Conservation (phyloP, 2,113 vertebrate species). For the Grammomys dolichurus region DNA sequence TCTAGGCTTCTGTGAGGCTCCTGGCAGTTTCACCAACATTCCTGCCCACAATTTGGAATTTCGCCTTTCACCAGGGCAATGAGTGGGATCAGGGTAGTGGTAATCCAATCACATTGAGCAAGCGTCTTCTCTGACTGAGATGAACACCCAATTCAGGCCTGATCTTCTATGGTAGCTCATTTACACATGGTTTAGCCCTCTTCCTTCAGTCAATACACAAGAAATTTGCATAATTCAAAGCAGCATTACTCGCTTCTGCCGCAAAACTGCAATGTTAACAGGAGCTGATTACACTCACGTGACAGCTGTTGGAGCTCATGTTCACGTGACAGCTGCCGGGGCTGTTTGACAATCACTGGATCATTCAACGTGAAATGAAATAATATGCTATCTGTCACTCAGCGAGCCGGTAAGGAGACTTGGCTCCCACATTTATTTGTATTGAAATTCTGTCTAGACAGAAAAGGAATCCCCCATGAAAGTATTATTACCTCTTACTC, state of each 20-base stretch:
- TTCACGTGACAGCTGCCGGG: background rate
- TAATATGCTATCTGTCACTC: conserved; percentile 61
- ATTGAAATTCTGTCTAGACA: conserved; percentile 67
- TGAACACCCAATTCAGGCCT: conserved; percentile 7
- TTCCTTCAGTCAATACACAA: background rate
- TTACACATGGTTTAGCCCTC: background rate
- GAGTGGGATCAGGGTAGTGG: fast-evolving
- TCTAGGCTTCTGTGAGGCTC: background rate
- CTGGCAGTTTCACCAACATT: background rate
- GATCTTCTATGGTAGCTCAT: conserved; percentile 46
- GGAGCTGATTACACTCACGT: conserved; percentile 38
- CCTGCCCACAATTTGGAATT: background rate
- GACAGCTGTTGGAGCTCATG: background rate
- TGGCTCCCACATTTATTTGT: conserved; percentile 56
- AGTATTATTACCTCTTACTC: conserved; percentile 45
- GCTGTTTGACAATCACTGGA: conserved; percentile 67
- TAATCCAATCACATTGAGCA: background rate
- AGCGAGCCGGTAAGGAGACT: background rate
- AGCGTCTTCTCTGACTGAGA: background rate
- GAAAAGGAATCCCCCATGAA: conserved; percentile 37
- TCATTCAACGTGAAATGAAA: conserved; percentile 73
- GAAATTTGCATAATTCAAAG: conserved; percentile 63
- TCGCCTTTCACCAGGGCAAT: background rate
- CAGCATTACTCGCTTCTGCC: background rate
- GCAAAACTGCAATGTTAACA: conserved; percentile 21